These are phyloP conservation scores for Orthonyx spaldingii DNA, from an alignment of 2,113 vertebrate species.

Conservation along the genomic window DNA sequence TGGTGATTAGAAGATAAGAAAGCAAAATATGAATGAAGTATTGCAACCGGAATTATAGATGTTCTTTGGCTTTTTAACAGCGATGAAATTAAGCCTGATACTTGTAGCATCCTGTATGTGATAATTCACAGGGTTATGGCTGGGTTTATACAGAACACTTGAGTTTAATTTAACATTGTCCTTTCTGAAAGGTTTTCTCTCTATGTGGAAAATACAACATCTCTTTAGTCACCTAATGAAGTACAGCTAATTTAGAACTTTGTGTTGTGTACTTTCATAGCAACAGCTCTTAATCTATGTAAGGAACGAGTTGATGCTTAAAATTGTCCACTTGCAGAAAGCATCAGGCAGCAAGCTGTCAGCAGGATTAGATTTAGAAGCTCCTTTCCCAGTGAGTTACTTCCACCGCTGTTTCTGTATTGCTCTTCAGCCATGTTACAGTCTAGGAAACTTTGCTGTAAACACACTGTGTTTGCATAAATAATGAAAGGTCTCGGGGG, in stretches of 20 bases:
- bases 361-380: neutral
- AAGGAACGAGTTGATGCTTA: neutral
- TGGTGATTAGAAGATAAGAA: neutral
- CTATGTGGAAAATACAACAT: neutral
- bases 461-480: neutral
- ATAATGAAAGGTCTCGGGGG: neutral
- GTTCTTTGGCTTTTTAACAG: neutral
- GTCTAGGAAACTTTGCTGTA: neutral
- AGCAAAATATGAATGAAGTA: neutral
- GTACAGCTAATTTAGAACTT: neutral
- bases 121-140: neutral
- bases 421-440: neutral
- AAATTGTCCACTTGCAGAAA: neutral
- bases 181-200: neutral
- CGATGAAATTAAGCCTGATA: neutral
- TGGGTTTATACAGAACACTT: neutral
- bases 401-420: neutral
- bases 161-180: neutral
- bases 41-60: neutral
- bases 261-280: neutral
- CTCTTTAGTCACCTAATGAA: neutral
- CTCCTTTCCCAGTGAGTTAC: neutral
- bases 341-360: neutral
- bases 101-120: fast-evolving
- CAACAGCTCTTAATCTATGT: neutral